phyloP scores from a whole-genome alignment of 2,888 invertebrate species.

The Lissonota sp. region DNA sequence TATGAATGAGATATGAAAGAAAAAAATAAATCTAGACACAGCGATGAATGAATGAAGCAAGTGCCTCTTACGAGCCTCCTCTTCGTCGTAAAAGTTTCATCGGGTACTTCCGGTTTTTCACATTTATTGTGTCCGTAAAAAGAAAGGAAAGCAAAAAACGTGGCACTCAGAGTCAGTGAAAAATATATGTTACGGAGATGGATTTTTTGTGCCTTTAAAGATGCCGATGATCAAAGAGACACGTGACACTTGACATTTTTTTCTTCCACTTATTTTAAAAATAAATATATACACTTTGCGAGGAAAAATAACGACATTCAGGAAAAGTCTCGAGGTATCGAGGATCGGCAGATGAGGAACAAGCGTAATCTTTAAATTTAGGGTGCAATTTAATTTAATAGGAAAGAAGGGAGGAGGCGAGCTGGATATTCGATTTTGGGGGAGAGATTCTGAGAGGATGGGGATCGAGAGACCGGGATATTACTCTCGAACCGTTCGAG shows the following conservation, averaged over 20 bases:
- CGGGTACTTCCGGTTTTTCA: conserved; percentile 57
- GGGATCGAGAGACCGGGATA: conserved; percentile 38
- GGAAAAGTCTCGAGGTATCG: not conserved
- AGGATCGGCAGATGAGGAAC: too few species aligned
- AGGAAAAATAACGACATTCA: too few species aligned
- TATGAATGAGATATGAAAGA: conserved; percentile 44
- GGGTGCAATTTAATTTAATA: conserved; percentile 82
- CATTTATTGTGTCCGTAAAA: too few species aligned
- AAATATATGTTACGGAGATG: not conserved
- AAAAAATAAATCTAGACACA: conserved; percentile 17
- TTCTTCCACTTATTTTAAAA: not conserved
- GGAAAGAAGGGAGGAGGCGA: conserved; percentile 73
- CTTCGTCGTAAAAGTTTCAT: too few species aligned
- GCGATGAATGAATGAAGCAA: conserved; percentile 50
- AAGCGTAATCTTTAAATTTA: conserved; percentile 69
- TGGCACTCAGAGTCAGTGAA: conserved; percentile 37
- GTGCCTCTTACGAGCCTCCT: conserved; percentile 33
- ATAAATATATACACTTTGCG: too few species aligned
- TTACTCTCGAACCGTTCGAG: not conserved
- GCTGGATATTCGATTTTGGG: conserved; percentile 58
- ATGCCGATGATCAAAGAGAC: conserved; percentile 1
- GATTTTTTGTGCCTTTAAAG: not conserved
- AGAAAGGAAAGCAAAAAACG: too few species aligned
- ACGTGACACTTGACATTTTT: not conserved
- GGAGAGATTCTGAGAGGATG: conserved; percentile 38